Percentiles rank a stretch among this genome's conserved stretches.
phyloP scores from a whole-genome alignment of 1,140 invertebrate genomes.

The Odontomachus brunneus region DNA sequence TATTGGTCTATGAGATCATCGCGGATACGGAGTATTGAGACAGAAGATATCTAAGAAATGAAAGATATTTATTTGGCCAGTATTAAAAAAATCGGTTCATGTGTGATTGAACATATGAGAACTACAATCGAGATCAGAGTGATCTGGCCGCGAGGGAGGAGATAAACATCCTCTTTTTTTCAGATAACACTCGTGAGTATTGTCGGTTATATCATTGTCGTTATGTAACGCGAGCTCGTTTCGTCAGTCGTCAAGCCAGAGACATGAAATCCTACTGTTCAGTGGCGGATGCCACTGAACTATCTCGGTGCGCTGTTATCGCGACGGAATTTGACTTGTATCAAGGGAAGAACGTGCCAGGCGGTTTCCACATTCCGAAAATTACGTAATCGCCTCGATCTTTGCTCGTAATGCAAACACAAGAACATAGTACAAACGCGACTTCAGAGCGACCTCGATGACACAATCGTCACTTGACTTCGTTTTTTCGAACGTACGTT shows the following conservation, averaged over 20 bases:
- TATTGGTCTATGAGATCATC: too few species aligned
- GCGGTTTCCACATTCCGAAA: background rate
- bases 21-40: too few species aligned
- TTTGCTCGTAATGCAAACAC: conserved; percentile 4
- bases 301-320: conserved; percentile 42
- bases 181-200: background rate
- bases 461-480: too few species aligned
- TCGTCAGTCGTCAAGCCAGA: background rate
- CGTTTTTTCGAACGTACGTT: too few species aligned
- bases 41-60: too few species aligned
- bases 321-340: conserved; percentile 38
- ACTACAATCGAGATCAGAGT: background rate
- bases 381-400: conserved; percentile 40
- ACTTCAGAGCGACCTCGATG: background rate
- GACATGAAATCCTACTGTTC: conserved; percentile 26
- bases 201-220: conserved; percentile 45
- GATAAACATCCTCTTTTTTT: conserved; percentile 8
- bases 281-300: too few species aligned
- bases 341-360: conserved; percentile 28
- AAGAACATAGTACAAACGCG: background rate
- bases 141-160: background rate
- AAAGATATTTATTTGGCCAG: too few species aligned
- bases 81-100: too few species aligned
- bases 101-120: too few species aligned
- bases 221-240: conserved; percentile 16